Conservation (phyloP, 2,888 invertebrate species). For the Hyles lineata region DNA sequence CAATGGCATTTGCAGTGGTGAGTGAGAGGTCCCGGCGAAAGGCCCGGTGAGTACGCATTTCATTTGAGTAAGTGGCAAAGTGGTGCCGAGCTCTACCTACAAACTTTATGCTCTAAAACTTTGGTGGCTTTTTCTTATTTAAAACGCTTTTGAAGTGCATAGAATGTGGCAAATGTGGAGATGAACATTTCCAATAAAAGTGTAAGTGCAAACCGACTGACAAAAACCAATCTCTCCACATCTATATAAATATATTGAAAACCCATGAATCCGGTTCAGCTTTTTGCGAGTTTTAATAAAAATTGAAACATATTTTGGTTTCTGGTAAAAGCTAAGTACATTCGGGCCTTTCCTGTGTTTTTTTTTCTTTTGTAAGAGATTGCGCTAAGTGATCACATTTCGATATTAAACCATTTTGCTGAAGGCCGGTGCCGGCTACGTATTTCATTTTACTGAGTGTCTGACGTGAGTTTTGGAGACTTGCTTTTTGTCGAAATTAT, state of each 20-base stretch:
- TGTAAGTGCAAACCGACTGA: constrained; percentile 38
- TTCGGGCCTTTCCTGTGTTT: constrained; percentile 72
- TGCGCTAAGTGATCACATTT: constrained; percentile 85
- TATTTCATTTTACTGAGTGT: constrained; percentile 85
- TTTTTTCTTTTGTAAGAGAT: constrained; percentile 83
- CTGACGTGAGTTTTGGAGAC: constrained; percentile 81
- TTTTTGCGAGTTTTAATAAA: constrained; percentile 71
- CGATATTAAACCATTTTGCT: constrained; percentile 84
- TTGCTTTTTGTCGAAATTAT: constrained; percentile 81
- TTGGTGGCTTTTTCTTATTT: constrained; percentile 48
- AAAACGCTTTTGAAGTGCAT: constrained; percentile 37
- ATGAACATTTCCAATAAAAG: constrained; percentile 39
- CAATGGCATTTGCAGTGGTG: constrained; percentile 40
- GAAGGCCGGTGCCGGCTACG: constrained; percentile 82
- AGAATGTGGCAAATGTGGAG: constrained; percentile 40
- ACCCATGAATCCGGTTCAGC: constrained; percentile 67
- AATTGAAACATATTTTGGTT: constrained; percentile 79
- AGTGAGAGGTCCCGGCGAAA: constrained; percentile 50
- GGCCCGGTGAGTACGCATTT: constrained; percentile 54
- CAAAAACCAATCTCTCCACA: constrained; percentile 47
- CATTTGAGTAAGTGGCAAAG: constrained; percentile 58
- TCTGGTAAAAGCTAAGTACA: constrained; percentile 79
- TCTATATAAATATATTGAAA: constrained; percentile 61
- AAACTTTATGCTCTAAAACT: constrained; percentile 48
- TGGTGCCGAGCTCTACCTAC: constrained; percentile 46